Evolutionary conservation across 2,797 vertebrate species (phyloP), one percentile per base, ranked within the genome.

Genomic region (Acomys russatus): DNA sequence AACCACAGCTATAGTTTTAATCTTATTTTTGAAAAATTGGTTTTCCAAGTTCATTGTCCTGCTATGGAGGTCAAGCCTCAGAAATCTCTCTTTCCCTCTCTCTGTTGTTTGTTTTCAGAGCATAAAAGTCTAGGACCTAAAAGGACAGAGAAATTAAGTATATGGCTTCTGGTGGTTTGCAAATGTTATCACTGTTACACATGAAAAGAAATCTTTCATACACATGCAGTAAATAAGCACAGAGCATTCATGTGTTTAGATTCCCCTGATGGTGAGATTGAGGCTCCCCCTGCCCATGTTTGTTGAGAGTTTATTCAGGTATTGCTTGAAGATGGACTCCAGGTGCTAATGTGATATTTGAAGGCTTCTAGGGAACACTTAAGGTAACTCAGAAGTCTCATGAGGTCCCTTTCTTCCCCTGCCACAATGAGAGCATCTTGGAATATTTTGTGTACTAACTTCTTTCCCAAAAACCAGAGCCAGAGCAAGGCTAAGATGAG

Each of bases 141-240:
- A 22, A 64, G 9, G 89, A 71, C 6, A 63, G 70, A 14, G 6
- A 79, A 93, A 56, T 30, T 51, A 74, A 89, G 54, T 82, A 33
- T 22, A 89, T 59, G 68, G 11, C 0, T 54, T 80, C 68, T 15
- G 9, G 30, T 49, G 18, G 22, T 78, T 91, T 77, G 30, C 6
- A 92, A 76, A 79, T 64, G n/a, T 85, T 71, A 71, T 78, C 30
- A 59, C 85, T 88, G 77, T 87, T 71, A 28, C 3, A 25, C 5
- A 84, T 49, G 23, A 68, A 76, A 89, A 94, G 20, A 25, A 20
- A 12, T 51, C 59, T 89, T 73, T 10, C 7, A 84, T 91, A n/a
- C 28, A 80, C 61, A 38, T 61, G 3, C 82, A 38, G 20, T 74
- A 91, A 80, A 33, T 92, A 90, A 86, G 73, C 49, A 8, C 9